Base-by-base conservation (phyloP, 2,113 vertebrate genomes). In the Dipodomys stephensi region DNA sequence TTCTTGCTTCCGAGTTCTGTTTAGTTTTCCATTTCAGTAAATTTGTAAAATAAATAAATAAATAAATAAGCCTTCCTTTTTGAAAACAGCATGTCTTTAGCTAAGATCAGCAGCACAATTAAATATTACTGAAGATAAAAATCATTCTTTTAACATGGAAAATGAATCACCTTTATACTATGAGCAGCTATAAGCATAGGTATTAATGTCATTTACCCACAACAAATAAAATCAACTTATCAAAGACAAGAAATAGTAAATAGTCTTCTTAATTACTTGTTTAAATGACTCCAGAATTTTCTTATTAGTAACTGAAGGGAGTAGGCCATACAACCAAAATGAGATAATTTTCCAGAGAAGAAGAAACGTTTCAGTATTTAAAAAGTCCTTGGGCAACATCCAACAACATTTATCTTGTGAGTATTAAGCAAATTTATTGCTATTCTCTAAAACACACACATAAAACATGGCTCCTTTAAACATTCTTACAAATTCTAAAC, bases 301-400 rank as follows among this genome's bases (percentile, higher is more conserved):
- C 97, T 97, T 95, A 95, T 97, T 83, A 91, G 32, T 46, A 95
- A 81, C 65, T 90, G 28, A 35, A 87, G 22, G 79, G 64, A 91
- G 86, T 95, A 97, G 97, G 85, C 81, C 69, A 96, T 39, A 20
- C 78, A 96, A 23, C 9, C 49, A 77, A 83, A 90, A 92, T 79
- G 88, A 87, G 92, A 80, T 73, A 92, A 97, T 87, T 97, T 93
- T 78, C 28, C 84, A 88, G 39, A 95, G 53, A 25, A 96, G 93
- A 94, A 28, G 79, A 92, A 93, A 93, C 19, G 44, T 49, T 87
- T 80, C 77, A 78, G 62, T 81, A 94, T 95, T 93, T 92, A 88
- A 22, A 86, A 96, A 95, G 77, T 39, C 73, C 72, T 96, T 73
- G 69, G 93, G 64, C 83, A 44, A n/a, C 3, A 28, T 94, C 90